Conservation (phyloP, 2,888 invertebrate species). For the Drosophila demipolita region DNA sequence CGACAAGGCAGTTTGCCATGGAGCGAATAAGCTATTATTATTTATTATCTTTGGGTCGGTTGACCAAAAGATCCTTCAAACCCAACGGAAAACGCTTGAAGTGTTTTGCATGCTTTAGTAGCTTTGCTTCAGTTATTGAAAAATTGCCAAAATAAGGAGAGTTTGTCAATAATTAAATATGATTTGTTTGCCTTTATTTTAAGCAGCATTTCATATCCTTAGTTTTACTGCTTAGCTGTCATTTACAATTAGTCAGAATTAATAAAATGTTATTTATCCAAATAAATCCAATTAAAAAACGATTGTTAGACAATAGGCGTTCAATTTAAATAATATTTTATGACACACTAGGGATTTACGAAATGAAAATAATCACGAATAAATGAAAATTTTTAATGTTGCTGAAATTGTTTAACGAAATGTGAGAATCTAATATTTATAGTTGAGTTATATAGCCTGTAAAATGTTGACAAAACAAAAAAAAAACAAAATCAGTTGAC, state of each 20-base stretch:
- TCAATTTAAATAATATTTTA: background rate
- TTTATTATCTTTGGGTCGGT: constrained; percentile 38
- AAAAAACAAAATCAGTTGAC: constrained; percentile 15
- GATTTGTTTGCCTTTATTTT: background rate
- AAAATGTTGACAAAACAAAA: constrained; percentile 30
- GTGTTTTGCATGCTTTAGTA: background rate
- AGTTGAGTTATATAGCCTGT: constrained; percentile 34
- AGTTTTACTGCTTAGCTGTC: background rate
- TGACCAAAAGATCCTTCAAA: background rate
- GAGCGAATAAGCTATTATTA: constrained; percentile 58
- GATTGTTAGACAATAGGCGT: too few relatives aligned
- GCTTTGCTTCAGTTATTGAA: background rate
- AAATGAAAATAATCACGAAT: constrained; percentile 1
- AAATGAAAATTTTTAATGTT: background rate
- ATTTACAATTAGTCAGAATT: constrained; percentile 4
- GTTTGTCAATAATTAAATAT: background rate
- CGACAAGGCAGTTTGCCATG: background rate
- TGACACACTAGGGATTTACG: background rate
- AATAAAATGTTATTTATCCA: constrained; percentile 27
- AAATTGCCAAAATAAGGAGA: background rate
- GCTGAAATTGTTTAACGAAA: constrained; percentile 29
- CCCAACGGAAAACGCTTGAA: background rate
- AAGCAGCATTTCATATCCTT: background rate
- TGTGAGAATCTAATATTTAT: constrained; percentile 50
- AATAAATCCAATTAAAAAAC: constrained; percentile 6